phyloP scores from a whole-genome alignment of 1,140 invertebrate genomes.

The Papilio dardanus region DNA sequence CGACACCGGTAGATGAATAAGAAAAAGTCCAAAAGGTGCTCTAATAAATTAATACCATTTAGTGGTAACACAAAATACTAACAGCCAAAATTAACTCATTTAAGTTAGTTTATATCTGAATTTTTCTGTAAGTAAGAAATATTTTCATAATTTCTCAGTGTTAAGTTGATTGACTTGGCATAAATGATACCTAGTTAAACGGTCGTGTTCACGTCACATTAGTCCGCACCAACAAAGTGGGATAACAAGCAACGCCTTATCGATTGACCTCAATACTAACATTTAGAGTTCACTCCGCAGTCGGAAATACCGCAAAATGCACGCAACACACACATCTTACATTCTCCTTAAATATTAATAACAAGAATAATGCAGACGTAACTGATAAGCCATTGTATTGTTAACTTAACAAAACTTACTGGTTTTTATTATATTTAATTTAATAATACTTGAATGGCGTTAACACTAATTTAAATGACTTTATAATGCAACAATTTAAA shows the following conservation, averaged over 20 bases:
- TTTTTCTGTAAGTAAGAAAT: not conserved
- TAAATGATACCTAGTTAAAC: not conserved
- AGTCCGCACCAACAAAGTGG: not conserved
- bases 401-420: not conserved
- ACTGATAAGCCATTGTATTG: not conserved
- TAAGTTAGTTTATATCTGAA: not conserved
- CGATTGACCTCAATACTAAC: not conserved
- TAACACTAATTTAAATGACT: not conserved
- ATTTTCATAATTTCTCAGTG: not conserved
- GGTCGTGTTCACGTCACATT: not conserved
- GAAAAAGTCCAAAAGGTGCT: too few relatives aligned
- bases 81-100: too few relatives aligned
- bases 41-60: too few relatives aligned
- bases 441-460: not conserved
- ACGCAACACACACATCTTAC: not conserved
- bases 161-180: not conserved
- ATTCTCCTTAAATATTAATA: not conserved
- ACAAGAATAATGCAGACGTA: not conserved
- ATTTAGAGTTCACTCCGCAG: not conserved
- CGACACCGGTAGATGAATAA: too few relatives aligned
- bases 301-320: not conserved
- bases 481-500: not conserved
- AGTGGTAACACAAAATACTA: too few relatives aligned
- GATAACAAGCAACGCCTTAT: constrained; percentile 10
- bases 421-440: too few relatives aligned